Evolutionary conservation across 2,113 vertebrate species (phyloP), one percentile per base, ranked within the genome.

Genomic region (Corythornis madagascariensis): DNA sequence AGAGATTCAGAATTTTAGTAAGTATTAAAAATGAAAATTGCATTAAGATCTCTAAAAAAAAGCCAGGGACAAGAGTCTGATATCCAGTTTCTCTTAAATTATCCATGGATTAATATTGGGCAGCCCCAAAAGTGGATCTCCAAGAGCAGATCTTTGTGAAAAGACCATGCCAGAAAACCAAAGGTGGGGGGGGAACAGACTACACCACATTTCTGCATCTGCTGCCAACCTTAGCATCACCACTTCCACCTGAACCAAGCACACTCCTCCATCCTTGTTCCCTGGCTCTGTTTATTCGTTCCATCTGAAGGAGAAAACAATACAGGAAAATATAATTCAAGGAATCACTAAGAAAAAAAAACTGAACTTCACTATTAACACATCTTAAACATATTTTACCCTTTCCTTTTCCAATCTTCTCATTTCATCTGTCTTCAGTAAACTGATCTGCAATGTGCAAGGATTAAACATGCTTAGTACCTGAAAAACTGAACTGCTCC

Each of bases 231-330:
- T 98, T 98, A 67, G 97, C 95, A 92, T 98, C 98, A 92, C 97
- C 98, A 94, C 98, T 98, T 96, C 98, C 98, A 96, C 98, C 98
- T 69, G 98, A 98, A 95, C 98, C 98, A 86, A 99, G 97, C 50
- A 99, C 99, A 91, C 98, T 98, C 81, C 98, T 99, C 99, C 99
- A 99, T 93, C 99, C 99, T 97, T 99, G 99, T 83, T 99, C 99
- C 96, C 99, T 98, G 77, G 99, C 99, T 97, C 98, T 98, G 96
- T 99, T 99, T 97, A 99, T 99, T 90, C 98, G 98, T 96, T 98
- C 98, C 92, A 99, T 97, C 99, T 99, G 96, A 87, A 96, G 76
- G 74, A 91, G 50, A 83, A 95, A 96, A 96, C 53, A 96, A 95
- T 96, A 95, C 83, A 96, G 73, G 83, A 91, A 96, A 97, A 97